phyloP scores from a whole-genome alignment of 30 jellyfish, hydroid and myxozoan genomes.

The Aurelia sp. region DNA sequence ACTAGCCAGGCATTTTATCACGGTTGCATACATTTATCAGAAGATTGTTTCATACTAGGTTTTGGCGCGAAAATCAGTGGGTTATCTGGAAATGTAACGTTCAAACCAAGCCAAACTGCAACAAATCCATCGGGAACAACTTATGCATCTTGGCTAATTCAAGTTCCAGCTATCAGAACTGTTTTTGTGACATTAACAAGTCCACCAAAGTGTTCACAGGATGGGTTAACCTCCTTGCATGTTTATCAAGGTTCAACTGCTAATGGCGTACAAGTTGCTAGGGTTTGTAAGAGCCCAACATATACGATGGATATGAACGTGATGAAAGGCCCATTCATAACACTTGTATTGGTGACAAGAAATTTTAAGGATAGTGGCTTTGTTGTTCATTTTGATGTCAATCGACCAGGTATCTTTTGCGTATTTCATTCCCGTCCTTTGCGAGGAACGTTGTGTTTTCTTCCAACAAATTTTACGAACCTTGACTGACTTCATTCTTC shows the following conservation, averaged over 20 bases:
- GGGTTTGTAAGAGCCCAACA: constrained; percentile 14
- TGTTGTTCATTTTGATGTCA: constrained; percentile 29
- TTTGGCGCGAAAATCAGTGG: constrained; percentile 31
- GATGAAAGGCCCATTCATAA: constrained; percentile 53
- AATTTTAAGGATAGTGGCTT: constrained; percentile 36
- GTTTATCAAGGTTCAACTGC: constrained; percentile 59
- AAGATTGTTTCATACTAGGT: constrained; percentile 10
- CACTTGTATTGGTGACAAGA: constrained; percentile 47
- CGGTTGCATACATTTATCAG: neutral
- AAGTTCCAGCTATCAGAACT: constrained; percentile 38
- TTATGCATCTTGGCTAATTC: constrained; percentile 55
- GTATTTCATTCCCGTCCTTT: no score
- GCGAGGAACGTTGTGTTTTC: no score
- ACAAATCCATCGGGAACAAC: neutral
- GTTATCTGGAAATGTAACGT: constrained; percentile 27
- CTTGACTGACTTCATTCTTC: no score
- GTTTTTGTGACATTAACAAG: constrained; percentile 27
- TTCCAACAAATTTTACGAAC: no score
- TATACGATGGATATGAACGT: neutral
- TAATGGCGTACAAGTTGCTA: constrained; percentile 22
- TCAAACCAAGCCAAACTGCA: constrained; percentile 10
- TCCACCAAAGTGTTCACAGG: constrained; percentile 57
- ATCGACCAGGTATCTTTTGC: constrained; percentile 19
- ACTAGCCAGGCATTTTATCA: no score
- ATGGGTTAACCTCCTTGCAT: constrained; percentile 32